A percentile compares a stretch with the other conserved stretches of the same genome.
phyloP scores from a whole-genome alignment of 2,888 invertebrate species.

The Colletes collaris region DNA sequence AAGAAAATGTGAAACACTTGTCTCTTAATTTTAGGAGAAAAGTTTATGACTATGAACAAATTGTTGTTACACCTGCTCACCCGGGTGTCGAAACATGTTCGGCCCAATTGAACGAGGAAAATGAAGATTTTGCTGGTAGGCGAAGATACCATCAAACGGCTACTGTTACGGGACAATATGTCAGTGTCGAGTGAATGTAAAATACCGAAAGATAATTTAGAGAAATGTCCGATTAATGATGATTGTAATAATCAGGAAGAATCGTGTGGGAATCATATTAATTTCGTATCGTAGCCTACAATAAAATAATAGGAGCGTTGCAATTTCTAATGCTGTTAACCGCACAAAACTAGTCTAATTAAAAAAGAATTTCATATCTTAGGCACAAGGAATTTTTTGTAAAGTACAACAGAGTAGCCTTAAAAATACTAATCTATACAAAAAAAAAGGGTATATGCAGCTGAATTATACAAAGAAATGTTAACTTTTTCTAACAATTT shows the following conservation, averaged over 20 bases:
- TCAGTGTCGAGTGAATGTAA: slow-evolving; percentile 80
- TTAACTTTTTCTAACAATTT: slow-evolving; percentile 52
- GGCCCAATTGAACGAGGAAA: slow-evolving; percentile 96
- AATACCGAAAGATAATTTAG: slow-evolving; percentile 1
- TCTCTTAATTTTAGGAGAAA: slow-evolving; percentile 86
- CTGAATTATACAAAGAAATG: slow-evolving; percentile 34
- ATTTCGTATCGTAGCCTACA: slow-evolving; percentile 5
- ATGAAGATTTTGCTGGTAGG: slow-evolving; percentile 96
- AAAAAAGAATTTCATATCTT: slow-evolving; percentile 49
- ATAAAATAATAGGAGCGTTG: slow-evolving; percentile 4
- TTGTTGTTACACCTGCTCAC: slow-evolving; percentile 93
- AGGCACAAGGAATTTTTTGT: slow-evolving; percentile 42
- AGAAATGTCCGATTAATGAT: slow-evolving; percentile 6
- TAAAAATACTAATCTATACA: slow-evolving; percentile 31
- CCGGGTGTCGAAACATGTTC: slow-evolving; percentile 91
- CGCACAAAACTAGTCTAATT: slow-evolving; percentile 59
- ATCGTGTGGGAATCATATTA: slow-evolving; percentile 27
- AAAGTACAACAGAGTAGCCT: slow-evolving; percentile 39
- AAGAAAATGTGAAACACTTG: not conserved
- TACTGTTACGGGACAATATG: slow-evolving; percentile 89
- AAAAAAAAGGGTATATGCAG: slow-evolving; percentile 13
- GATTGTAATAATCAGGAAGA: slow-evolving; percentile 2
- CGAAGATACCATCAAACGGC: slow-evolving; percentile 96
- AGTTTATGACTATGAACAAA: slow-evolving; percentile 92
- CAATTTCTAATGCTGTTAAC: slow-evolving; percentile 27